A percentile compares a stretch with the other conserved stretches of the same genome.
These are phyloP conservation scores for Glyphotaelius pellucidus DNA, from an alignment of 2,888 invertebrate genomes.

Conservation along the genomic window DNA sequence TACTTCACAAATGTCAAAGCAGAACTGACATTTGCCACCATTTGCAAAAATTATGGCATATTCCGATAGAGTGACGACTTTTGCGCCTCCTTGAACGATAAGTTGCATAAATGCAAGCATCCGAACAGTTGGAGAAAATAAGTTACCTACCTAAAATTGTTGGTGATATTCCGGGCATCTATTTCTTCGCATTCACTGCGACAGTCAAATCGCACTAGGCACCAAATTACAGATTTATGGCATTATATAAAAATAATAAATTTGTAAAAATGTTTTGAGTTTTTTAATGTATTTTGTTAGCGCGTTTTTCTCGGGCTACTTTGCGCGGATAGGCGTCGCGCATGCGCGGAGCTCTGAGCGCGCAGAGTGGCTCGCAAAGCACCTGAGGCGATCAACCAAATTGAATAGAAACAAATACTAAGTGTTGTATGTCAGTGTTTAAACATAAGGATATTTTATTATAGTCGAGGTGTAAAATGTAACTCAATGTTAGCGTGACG, in stretches of 20 bases:
- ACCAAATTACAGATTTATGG: neutral
- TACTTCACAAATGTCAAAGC: too few relatives aligned
- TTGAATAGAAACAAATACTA: neutral
- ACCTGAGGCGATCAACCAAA: constrained; percentile 4
- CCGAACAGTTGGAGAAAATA: neutral
- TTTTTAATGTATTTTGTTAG: neutral
- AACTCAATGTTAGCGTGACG: neutral
- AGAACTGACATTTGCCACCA: too few relatives aligned
- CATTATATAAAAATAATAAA: neutral
- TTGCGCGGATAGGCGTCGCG: neutral
- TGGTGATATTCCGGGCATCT: neutral
- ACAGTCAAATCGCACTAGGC: too few relatives aligned
- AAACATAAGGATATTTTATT: constrained; percentile 10
- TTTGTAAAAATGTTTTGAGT: neutral
- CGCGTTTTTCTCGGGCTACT: neutral
- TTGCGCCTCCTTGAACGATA: too few relatives aligned
- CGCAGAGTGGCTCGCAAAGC: constrained; percentile 2
- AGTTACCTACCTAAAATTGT: neutral
- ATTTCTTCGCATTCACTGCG: neutral
- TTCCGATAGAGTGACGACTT: too few relatives aligned
- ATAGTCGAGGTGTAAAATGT: neutral
- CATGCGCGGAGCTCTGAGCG: neutral
- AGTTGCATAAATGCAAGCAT: neutral
- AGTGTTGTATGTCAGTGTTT: constrained; percentile 9
- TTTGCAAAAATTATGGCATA: too few relatives aligned